Percentiles rank a stretch among this genome's conserved stretches.
phyloP scores from a whole-genome alignment of 1,140 invertebrate species.

The Andrena cerasifolii region DNA sequence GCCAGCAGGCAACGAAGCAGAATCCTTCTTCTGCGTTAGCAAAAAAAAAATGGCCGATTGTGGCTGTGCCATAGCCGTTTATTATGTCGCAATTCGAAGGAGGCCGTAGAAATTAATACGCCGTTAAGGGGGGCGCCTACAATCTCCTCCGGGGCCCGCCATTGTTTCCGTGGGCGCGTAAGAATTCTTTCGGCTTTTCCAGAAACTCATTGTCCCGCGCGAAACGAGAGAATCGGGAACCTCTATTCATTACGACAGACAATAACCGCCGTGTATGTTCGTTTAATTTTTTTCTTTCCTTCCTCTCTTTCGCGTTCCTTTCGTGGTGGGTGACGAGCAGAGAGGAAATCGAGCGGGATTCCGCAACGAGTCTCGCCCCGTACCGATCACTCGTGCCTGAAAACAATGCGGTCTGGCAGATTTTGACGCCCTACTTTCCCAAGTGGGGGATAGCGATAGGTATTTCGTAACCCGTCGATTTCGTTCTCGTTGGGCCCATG shows the following conservation, averaged over 20 bases:
- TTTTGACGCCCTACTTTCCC: too few species aligned
- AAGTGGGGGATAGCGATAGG: not conserved
- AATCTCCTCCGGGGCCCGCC: not conserved
- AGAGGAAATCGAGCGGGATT: not conserved
- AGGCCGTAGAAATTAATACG: conserved; percentile 42
- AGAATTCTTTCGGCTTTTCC: conserved; percentile 28
- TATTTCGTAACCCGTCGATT: not conserved
- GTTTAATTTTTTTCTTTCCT: too few species aligned
- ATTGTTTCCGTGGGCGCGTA: conserved; percentile 28
- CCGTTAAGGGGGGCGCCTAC: conserved; percentile 13
- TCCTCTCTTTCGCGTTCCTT: too few species aligned
- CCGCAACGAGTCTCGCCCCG: too few species aligned
- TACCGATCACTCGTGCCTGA: not conserved
- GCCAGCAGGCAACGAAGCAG: too few species aligned
- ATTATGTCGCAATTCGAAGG: conserved; percentile 38
- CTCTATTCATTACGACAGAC: too few species aligned
- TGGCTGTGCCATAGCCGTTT: not conserved
- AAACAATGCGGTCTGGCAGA: not conserved
- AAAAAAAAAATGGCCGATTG: not conserved
- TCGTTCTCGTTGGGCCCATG: too few species aligned
- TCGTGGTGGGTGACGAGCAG: too few species aligned
- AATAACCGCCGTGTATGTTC: too few species aligned
- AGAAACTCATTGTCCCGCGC: conserved; percentile 23
- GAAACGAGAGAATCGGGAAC: too few species aligned
- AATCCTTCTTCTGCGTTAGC: not conserved